These are phyloP conservation scores for Leptoclinus maculatus DNA, from an alignment of 2,797 vertebrate species.

Conservation along the genomic window DNA sequence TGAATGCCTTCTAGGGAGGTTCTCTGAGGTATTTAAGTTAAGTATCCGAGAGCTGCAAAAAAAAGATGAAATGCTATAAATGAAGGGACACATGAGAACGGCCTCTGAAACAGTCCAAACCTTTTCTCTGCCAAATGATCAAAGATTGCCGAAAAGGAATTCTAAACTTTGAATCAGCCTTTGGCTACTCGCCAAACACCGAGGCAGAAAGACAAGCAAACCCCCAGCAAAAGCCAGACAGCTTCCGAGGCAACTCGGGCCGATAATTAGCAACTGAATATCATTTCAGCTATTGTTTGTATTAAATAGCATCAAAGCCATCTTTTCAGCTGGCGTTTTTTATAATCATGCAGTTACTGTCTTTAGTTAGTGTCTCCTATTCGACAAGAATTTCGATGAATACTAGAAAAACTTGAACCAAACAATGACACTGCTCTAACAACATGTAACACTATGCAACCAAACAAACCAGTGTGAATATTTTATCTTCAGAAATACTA, in stretches of 20 bases:
- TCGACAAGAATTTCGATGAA: background rate
- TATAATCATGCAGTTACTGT: background rate
- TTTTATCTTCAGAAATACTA: background rate
- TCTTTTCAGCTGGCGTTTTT: background rate
- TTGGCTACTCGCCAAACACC: slow-evolving; percentile 38
- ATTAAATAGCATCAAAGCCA: background rate
- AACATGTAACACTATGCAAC: background rate
- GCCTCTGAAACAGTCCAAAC: slow-evolving; percentile 41
- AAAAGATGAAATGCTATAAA: slow-evolving; percentile 40
- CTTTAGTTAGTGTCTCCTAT: background rate
- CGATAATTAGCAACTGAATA: slow-evolving; percentile 26
- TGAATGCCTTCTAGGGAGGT: slow-evolving; percentile 29
- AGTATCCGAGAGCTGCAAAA: slow-evolving; percentile 31
- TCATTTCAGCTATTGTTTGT: slow-evolving; percentile 19
- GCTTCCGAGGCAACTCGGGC: slow-evolving; percentile 21
- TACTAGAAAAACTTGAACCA: slow-evolving; percentile 11
- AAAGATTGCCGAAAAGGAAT: slow-evolving; percentile 49
- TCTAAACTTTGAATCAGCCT: slow-evolving; percentile 48
- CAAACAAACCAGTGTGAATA: background rate
- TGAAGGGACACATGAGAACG: slow-evolving; percentile 23
- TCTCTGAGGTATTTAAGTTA: slow-evolving; percentile 20
- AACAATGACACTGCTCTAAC: background rate
- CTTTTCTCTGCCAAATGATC: slow-evolving; percentile 39
- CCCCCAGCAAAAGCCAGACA: slow-evolving; percentile 38
- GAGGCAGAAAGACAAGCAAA: slow-evolving; percentile 45